These are phyloP conservation scores for Crax fasciolata DNA, from an alignment of 2,797 vertebrate genomes.

Conservation along the genomic window DNA sequence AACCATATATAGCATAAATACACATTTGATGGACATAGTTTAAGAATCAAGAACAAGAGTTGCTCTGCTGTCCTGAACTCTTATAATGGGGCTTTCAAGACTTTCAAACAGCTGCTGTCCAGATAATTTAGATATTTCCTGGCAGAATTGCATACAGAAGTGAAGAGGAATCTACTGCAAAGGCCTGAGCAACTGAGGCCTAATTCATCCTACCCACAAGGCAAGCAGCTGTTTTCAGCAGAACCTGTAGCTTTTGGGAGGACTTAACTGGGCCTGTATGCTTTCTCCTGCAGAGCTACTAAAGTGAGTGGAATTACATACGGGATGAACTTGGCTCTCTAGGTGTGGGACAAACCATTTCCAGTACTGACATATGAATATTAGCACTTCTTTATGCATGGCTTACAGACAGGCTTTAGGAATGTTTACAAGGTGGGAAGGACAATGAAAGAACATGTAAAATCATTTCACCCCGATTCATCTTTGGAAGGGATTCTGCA, in stretches of 20 bases:
- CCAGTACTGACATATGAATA: constrained; percentile 70
- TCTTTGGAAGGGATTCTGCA: constrained; percentile 36
- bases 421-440: constrained; percentile 73
- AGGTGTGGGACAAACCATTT: constrained; percentile 65
- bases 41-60: background rate
- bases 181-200: background rate
- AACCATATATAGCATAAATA: background rate
- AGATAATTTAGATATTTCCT: constrained; percentile 38
- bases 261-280: background rate
- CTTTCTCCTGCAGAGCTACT: constrained; percentile 22
- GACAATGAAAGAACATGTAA: constrained; percentile 68
- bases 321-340: constrained; percentile 58
- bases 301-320: constrained; percentile 37
- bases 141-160: constrained; percentile 23
- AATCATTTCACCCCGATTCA: constrained; percentile 63
- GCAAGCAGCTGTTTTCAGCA: constrained; percentile 52
- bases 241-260: constrained; percentile 10
- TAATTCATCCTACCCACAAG: constrained; percentile 29
- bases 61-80: background rate
- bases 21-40: background rate
- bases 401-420: constrained; percentile 60
- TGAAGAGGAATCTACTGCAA: constrained; percentile 16
- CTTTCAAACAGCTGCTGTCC: constrained; percentile 53
- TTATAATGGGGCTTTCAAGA: background rate
- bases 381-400: constrained; percentile 67